These are phyloP conservation scores for Eunapius fragilis DNA, from an alignment of 37 sponge, comb jelly and placozoan species.

Conservation along the genomic window DNA sequence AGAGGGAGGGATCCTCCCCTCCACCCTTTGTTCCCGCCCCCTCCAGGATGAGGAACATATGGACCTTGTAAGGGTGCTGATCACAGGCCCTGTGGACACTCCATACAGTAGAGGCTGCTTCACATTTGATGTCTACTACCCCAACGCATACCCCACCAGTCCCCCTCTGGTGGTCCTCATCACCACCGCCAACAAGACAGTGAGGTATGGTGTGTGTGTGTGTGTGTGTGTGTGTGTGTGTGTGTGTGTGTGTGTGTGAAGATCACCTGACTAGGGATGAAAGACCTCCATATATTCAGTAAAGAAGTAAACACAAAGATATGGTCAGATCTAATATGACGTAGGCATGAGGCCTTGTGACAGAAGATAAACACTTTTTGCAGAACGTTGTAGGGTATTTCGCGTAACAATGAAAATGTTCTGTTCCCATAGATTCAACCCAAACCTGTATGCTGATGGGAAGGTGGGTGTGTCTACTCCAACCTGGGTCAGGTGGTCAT, in stretches of 20 bases:
- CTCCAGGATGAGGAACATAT: conserved; percentile 86
- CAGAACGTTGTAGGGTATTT: too few relatives aligned
- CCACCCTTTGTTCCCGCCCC: neutral
- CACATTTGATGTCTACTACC: conserved; percentile 89
- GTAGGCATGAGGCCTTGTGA: too few relatives aligned
- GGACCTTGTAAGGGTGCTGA: conserved; percentile 87
- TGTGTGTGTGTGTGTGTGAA: too few relatives aligned
- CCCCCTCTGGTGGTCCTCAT: conserved; percentile 87
- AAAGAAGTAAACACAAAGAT: too few relatives aligned
- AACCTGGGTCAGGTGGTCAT: too few relatives aligned
- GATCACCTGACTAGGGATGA: too few relatives aligned
- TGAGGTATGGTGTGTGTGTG: too few relatives aligned
- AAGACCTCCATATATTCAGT: too few relatives aligned
- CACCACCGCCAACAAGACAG: conserved; percentile 89
- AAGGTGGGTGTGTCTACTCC: conserved; percentile 19
- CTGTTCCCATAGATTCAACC: conserved; percentile 72
- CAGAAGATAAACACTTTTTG: too few relatives aligned
- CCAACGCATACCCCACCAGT: conserved; percentile 69
- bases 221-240: too few relatives aligned
- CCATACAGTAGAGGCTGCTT: conserved; percentile 91
- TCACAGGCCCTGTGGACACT: conserved; percentile 89
- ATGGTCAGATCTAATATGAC: too few relatives aligned
- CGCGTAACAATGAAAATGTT: neutral
- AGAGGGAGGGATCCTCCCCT: too few relatives aligned
- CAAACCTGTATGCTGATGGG: conserved; percentile 95